phyloP scores from a whole-genome alignment of 1,140 invertebrate genomes.

The Ephestia elutella region DNA sequence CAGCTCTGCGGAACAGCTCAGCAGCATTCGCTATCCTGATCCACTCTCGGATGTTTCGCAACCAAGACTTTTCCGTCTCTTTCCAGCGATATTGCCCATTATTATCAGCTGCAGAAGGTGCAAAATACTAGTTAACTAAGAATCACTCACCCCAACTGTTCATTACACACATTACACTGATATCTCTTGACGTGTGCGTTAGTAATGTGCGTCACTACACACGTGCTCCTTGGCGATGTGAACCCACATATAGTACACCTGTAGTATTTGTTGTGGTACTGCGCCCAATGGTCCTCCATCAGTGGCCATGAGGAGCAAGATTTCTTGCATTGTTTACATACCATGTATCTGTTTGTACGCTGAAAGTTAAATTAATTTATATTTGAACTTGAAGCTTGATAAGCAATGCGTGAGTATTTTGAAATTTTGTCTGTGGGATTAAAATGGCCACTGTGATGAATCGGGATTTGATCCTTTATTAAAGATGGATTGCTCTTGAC shows the following conservation, averaged over 20 bases:
- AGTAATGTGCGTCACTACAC: conserved; percentile 17
- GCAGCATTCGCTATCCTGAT: too few relatives aligned
- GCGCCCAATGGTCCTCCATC: neutral
- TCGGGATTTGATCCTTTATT: too few relatives aligned
- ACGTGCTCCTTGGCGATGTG: neutral
- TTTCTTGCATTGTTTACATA: neutral
- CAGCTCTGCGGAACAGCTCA: too few relatives aligned
- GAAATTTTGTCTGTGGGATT: too few relatives aligned
- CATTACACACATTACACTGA: conserved; percentile 14
- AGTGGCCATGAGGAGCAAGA: neutral
- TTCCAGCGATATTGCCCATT: too few relatives aligned
- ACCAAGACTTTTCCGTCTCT: too few relatives aligned
- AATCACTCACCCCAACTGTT: conserved; percentile 9
- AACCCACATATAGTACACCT: conserved; percentile 11
- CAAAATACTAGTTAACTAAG: neutral
- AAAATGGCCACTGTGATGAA: too few relatives aligned
- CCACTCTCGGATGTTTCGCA: too few relatives aligned
- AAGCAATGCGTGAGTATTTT: too few relatives aligned
- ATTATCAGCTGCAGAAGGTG: too few relatives aligned
- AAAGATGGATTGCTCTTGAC: too few relatives aligned
- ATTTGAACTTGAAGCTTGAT: too few relatives aligned
- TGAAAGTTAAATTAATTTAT: conserved; percentile 6
- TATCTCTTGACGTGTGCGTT: conserved; percentile 9
- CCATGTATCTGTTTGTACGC: neutral
- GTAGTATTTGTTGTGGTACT: conserved; percentile 6